Conservation (phyloP, 1,140 invertebrate species). For the Solenopsis fugax region DNA sequence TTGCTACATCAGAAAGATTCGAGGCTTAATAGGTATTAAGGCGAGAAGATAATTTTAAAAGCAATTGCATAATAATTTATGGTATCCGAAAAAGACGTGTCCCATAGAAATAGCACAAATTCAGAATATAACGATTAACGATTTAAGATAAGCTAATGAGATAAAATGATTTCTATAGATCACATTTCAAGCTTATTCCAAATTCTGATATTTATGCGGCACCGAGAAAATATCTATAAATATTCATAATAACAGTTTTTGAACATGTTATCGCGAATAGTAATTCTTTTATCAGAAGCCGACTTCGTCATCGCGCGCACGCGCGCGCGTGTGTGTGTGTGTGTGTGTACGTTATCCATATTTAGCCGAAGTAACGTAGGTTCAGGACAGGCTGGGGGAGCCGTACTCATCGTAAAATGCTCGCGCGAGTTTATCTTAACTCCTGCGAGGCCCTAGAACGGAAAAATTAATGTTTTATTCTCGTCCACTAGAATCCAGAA, state of each 20-base stretch:
- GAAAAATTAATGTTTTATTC: background rate
- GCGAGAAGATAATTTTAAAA: background rate
- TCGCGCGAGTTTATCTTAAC: background rate
- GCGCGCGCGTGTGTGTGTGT: too few species aligned
- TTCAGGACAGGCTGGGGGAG: background rate
- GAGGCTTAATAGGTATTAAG: background rate
- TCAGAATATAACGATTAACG: background rate
- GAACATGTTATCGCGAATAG: background rate
- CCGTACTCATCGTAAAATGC: background rate
- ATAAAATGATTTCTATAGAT: background rate
- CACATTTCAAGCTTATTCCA: background rate
- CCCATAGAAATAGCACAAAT: background rate
- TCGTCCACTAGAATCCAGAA: background rate
- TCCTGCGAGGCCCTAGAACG: background rate
- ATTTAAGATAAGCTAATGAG: background rate
- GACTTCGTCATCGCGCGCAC: background rate
- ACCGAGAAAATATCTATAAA: background rate
- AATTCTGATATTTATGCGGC: background rate
- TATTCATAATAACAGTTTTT: background rate
- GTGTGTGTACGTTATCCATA: conserved; percentile 1
- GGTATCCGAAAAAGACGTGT: background rate
- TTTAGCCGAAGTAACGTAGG: background rate
- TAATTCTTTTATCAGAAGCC: background rate
- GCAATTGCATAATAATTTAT: background rate
- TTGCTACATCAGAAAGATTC: background rate